A percentile compares a stretch with the other conserved stretches of the same genome.
Conservation (phyloP, 1,140 invertebrate species). For the Euura saliciscinereae region DNA sequence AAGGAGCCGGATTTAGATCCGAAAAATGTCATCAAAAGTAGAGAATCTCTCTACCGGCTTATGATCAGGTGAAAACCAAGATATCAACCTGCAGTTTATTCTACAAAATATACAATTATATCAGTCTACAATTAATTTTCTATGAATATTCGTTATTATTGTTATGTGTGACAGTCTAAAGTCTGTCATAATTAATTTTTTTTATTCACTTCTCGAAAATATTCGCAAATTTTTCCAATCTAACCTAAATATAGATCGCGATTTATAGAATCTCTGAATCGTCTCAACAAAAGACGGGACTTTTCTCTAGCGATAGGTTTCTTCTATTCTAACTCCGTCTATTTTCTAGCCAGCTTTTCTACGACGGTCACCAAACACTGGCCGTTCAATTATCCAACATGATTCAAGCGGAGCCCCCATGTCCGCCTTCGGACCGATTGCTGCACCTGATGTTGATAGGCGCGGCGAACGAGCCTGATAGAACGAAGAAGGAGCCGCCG, state of each 20-base stretch:
- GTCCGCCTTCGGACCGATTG: constrained; percentile 93
- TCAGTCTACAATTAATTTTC: neutral
- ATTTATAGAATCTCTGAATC: too few species aligned
- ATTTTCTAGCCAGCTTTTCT: constrained; percentile 81
- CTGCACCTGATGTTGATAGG: constrained; percentile 87
- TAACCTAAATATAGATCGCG: neutral
- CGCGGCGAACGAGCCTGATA: constrained; percentile 83
- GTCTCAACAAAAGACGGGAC: too few species aligned
- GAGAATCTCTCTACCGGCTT: constrained; percentile 82
- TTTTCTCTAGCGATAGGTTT: constrained; percentile 1
- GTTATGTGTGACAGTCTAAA: constrained; percentile 13
- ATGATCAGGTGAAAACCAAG: constrained; percentile 78
- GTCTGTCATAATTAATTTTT: too few species aligned
- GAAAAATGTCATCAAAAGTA: constrained; percentile 79
- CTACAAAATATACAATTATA: constrained; percentile 25
- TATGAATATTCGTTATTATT: constrained; percentile 10
- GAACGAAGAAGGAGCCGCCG: constrained; percentile 51
- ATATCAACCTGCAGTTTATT: too few species aligned
- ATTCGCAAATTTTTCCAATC: neutral
- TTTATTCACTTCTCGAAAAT: too few species aligned
- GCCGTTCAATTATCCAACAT: constrained; percentile 82
- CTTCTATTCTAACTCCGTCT: neutral
- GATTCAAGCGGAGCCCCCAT: constrained; percentile 88
- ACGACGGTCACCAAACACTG: constrained; percentile 91
- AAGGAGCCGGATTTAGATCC: constrained; percentile 71